Percentiles rank a stretch among this genome's conserved stretches.
Conservation (phyloP, 2,888 invertebrate species). For the Aethes cnicana region DNA sequence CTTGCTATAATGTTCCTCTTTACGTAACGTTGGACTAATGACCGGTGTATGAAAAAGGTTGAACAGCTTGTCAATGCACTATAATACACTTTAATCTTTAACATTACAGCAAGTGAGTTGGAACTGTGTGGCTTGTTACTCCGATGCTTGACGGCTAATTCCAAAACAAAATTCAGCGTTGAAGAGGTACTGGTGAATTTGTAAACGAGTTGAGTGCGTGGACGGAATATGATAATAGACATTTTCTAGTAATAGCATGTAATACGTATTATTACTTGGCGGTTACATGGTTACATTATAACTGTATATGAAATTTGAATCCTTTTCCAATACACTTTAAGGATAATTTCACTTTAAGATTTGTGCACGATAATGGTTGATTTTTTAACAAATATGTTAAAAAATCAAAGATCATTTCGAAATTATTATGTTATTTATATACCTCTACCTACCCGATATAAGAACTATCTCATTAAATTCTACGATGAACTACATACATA, state of each 20-base stretch:
- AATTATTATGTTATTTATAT: too few relatives aligned
- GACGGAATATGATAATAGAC: constrained; percentile 16
- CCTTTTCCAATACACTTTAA: too few relatives aligned
- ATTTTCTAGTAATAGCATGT: not conserved
- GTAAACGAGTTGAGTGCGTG: constrained; percentile 1
- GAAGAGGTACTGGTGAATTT: constrained; percentile 5
- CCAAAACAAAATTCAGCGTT: constrained; percentile 8
- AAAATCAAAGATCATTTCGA: too few relatives aligned
- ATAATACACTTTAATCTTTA: constrained; percentile 1
- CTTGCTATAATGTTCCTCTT: constrained; percentile 3
- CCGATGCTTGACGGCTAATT: not conserved
- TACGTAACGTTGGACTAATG: constrained; percentile 3
- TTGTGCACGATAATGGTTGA: too few relatives aligned
- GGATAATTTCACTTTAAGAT: too few relatives aligned
- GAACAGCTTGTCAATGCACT: constrained; percentile 1
- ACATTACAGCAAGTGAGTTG: not conserved
- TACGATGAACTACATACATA: too few relatives aligned
- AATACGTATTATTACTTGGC: not conserved
- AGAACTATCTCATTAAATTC: too few relatives aligned
- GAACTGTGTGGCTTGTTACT: not conserved
- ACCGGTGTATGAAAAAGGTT: not conserved
- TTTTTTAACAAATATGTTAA: too few relatives aligned
- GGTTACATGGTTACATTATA: too few relatives aligned
- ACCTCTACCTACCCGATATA: too few relatives aligned
- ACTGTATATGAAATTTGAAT: too few relatives aligned